A percentile compares a stretch with the other conserved stretches of the same genome.
phyloP scores from a whole-genome alignment of 1,140 invertebrate species.

The Drosophila cardini region DNA sequence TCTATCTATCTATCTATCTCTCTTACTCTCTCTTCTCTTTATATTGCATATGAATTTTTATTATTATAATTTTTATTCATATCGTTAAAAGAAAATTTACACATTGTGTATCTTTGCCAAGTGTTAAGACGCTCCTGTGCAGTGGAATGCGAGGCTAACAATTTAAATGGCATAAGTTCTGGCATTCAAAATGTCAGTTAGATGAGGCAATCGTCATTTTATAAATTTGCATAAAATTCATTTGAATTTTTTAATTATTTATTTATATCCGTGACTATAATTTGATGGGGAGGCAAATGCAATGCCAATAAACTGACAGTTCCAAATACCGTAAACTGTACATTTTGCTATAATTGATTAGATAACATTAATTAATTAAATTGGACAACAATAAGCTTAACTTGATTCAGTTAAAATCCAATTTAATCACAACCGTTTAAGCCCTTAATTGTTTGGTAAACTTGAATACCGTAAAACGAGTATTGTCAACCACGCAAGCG shows the following conservation, averaged over 20 bases:
- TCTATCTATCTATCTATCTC: slow-evolving; percentile 56
- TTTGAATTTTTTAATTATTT: slow-evolving; percentile 41
- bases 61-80: slow-evolving; percentile 54
- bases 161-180: slow-evolving; percentile 25
- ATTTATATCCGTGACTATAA: slow-evolving; percentile 45
- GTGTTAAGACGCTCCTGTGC: slow-evolving; percentile 43
- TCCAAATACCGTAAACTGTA: slow-evolving; percentile 9
- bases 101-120: slow-evolving; percentile 13
- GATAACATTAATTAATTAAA: background rate
- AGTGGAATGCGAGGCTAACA: slow-evolving; percentile 37
- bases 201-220: slow-evolving; percentile 43
- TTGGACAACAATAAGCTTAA: too few relatives aligned
- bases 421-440: too few relatives aligned
- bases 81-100: slow-evolving; percentile 28
- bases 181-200: slow-evolving; percentile 25
- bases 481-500: too few relatives aligned
- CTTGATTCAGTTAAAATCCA: too few relatives aligned
- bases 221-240: slow-evolving; percentile 40
- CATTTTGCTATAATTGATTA: background rate
- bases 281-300: slow-evolving; percentile 15
- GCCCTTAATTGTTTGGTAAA: too few relatives aligned
- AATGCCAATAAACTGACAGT: background rate
- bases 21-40: slow-evolving; percentile 53
- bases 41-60: slow-evolving; percentile 73
- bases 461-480: too few relatives aligned